Evolutionary conservation across 92 coral and sea anemone genomes (phyloP), one percentile per base, ranked within the genome.

Genomic region (Porites cylindrica): DNA sequence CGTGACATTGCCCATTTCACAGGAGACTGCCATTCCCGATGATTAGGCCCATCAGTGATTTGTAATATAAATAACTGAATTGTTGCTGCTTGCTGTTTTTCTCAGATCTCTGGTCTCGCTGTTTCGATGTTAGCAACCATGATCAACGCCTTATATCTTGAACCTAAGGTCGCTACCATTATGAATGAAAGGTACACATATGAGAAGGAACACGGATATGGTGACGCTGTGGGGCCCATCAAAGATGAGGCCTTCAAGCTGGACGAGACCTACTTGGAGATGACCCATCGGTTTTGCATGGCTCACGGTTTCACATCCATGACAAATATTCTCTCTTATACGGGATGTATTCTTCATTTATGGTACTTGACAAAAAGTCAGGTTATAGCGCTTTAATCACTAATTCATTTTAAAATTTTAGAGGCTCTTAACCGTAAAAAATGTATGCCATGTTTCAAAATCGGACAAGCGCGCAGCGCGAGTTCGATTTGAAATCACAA

Each of bases 231-330:
- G 58, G 98, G 98, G 26, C 95, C 98, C 70, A 92, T 94, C 74
- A 88, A 91, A 32, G 95, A 94, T 74, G 72, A 87, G 66, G 75
- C 94, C 63, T 84, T 94, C 70, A 94, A 92, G 73, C 78, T 18
- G 80, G 92, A 94, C 73, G 98, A 94, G 60, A 86, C 82, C 20
- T 94, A 94, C 86, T 52, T 92, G 58, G 64, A 75, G 77, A 92
- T 94, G 43, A 94, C 98, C 69, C 93, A 81, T 54, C 78, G 86
- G 61, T 94, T 94, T 76, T 91, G 93, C 8, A 82, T 82, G 52
- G 89, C 90, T 0, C 98, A 94, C 72, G 98, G 98, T 9, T 94
- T 94, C 58, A 89, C 98, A 1, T 92, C 98, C 13, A 94, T 94
- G 98, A 74, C 83, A 3, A 94, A 94, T 77, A 83, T 94, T 13